Evolutionary conservation across 2,888 invertebrate genomes (phyloP).

Genomic region (Muscina levida): DNA sequence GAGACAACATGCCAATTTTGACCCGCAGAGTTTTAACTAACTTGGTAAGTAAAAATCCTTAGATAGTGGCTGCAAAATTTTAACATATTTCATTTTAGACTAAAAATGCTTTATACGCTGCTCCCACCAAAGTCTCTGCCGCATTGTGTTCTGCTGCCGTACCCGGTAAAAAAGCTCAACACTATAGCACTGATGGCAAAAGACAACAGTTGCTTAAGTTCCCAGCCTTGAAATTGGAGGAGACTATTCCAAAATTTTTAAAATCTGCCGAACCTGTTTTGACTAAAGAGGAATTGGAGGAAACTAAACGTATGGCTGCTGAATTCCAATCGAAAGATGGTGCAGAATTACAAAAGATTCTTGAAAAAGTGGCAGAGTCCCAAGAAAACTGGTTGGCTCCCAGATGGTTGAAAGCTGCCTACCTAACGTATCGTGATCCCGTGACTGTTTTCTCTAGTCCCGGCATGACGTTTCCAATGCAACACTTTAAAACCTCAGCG

Average conservation of each 20-base stretch:
- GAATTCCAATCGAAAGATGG: constrained; percentile 74
- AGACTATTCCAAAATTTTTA: constrained; percentile 88
- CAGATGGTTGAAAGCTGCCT: constrained; percentile 94
- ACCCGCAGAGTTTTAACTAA: constrained; percentile 48
- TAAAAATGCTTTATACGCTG: constrained; percentile 41
- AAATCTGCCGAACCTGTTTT: constrained; percentile 89
- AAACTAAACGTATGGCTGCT: constrained; percentile 84
- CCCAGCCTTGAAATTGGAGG: constrained; percentile 84
- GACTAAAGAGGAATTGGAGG: constrained; percentile 85
- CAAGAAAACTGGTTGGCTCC: constrained; percentile 92
- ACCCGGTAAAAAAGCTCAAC: neutral
- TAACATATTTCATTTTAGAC: constrained; percentile 37
- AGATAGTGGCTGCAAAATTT: neutral
- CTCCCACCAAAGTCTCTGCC: constrained; percentile 26
- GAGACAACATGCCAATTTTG: constrained; percentile 50
- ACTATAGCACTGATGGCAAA: constrained; percentile 31
- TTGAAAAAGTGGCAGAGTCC: constrained; percentile 84
- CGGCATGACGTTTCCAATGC: constrained; percentile 89
- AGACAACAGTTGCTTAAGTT: constrained; percentile 67
- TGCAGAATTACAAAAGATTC: constrained; percentile 81
- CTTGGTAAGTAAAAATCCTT: constrained; percentile 52
- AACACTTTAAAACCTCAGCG: constrained; percentile 80
- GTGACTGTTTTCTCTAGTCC: constrained; percentile 93
- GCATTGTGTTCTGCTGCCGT: constrained; percentile 29
- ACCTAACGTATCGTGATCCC: constrained; percentile 91